Evolutionary conservation across 1,140 invertebrate species (phyloP).

Genomic region (Pogonomyrmex californicus): DNA sequence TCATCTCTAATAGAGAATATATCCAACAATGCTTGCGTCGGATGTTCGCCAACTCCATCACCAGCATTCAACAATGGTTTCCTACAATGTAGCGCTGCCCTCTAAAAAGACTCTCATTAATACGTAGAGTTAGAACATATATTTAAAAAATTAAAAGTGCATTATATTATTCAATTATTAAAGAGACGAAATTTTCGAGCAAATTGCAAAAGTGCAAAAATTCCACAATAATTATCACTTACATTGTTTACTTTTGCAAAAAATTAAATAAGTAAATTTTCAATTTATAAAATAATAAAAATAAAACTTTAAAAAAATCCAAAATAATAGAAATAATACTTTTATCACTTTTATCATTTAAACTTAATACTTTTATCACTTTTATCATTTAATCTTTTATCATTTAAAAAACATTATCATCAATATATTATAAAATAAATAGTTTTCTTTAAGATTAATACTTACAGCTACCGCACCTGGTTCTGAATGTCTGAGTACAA

Average conservation of each 20-base stretch:
- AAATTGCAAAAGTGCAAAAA: not conserved
- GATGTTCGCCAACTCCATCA: constrained; percentile 99
- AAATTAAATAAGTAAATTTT: not conserved
- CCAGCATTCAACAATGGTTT: constrained; percentile 99
- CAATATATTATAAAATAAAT: not conserved
- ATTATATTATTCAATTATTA: not conserved
- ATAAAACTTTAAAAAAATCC: not conserved
- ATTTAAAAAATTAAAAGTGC: too few relatives aligned
- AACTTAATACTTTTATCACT: too few relatives aligned
- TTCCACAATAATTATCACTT: not conserved
- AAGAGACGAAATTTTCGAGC: not conserved
- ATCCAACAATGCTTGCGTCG: constrained; percentile 98
- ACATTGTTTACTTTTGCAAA: not conserved
- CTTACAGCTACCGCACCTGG: constrained; percentile 96
- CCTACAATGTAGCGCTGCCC: constrained; percentile 92
- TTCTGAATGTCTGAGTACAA: constrained; percentile 97
- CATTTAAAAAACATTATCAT: not conserved
- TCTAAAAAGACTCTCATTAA: constrained; percentile 86
- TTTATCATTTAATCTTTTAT: too few relatives aligned
- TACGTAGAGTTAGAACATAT: constrained; percentile 10
- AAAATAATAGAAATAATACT: too few relatives aligned
- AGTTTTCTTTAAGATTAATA: constrained; percentile 64
- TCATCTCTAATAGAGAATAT: constrained; percentile 99
- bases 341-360: too few relatives aligned
- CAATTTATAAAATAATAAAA: not conserved